Evolutionary conservation across 2,113 vertebrate genomes (phyloP), one percentile per base, ranked within the genome.

Genomic region (Caloenas nicobarica): DNA sequence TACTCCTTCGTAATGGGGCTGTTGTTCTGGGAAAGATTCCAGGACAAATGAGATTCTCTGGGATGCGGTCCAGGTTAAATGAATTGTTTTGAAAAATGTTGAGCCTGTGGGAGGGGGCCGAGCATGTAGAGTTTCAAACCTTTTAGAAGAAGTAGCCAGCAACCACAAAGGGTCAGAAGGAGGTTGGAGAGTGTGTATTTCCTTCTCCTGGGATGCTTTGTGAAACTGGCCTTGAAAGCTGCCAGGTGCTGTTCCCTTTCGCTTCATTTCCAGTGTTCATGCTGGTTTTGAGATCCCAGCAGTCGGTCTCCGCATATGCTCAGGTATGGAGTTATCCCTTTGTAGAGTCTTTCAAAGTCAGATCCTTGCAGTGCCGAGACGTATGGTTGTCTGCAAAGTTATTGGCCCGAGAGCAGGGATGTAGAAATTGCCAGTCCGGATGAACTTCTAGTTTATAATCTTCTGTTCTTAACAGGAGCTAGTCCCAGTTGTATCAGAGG

Each of bases 31-130:
- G 96, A 97, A 96, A 34, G 86, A 87, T 88, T 97, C 95, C 97
- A 96, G 95, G 96, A 97, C 93, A 97, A 97, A 96, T 96, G 93
- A 95, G 79, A 97, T 97, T 96, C 95, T 94, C 95, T 97, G 96
- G 95, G 95, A 96, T 84, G 68, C 4, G 0, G 69, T 92, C 96
- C 95, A 97, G 93, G 92, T 93, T 97, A 93, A 97, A 97, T 96
- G 88, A 96, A 97, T 95, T 97, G 92, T 96, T 96, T 95, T 96
- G 72, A 92, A 95, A 96, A 95, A 77, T 13, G 17, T 69, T 88
- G 88, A 83, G 82, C 91, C 79, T 46, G 72, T 23, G 33, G 28
- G 10, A 31, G 51, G 33, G 61, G 82, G 58, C 42, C 57, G 56
- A 74, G 57, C 57, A 77, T 22, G 36, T 73, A 29, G 93, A 38